A percentile compares a stretch with the other conserved stretches of the same genome.
These are phyloP conservation scores for Lynx canadensis DNA, from an alignment of 2,113 vertebrate genomes.

Conservation along the genomic window DNA sequence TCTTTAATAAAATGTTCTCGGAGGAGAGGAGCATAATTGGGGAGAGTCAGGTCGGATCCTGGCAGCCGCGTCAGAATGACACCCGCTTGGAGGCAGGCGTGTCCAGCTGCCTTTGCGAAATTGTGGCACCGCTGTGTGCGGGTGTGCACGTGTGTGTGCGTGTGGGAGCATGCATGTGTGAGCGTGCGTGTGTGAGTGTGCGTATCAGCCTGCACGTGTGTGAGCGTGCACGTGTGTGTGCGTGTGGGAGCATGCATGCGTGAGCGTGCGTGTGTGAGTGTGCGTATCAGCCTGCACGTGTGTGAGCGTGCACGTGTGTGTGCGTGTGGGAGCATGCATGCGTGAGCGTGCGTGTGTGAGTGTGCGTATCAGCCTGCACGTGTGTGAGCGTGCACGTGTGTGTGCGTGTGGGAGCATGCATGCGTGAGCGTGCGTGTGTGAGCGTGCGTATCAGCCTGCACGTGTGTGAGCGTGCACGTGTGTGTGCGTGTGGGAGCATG, in stretches of 20 bases:
- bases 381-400: fast-evolving
- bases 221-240: background rate
- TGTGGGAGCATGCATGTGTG: background rate
- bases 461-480: no score
- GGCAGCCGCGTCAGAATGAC: background rate
- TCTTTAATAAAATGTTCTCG: constrained; percentile 47
- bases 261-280: no score
- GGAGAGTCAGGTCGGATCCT: background rate
- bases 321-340: no score
- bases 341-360: fast-evolving
- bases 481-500: background rate
- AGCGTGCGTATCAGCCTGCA: no score
- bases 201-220: no score
- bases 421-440: no score
- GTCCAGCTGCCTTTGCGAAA: fast-evolving
- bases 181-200: background rate
- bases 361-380: no score
- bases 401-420: no score
- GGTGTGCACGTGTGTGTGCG: background rate
- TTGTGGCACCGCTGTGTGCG: fast-evolving
- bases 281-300: no score
- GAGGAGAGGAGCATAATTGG: background rate
- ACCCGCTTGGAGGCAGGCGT: background rate
- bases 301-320: no score
- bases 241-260: background rate